Percentiles rank a stretch among this genome's conserved stretches.
Conservation (phyloP, 2,888 invertebrate species). For the Aspidapion aeneum region DNA sequence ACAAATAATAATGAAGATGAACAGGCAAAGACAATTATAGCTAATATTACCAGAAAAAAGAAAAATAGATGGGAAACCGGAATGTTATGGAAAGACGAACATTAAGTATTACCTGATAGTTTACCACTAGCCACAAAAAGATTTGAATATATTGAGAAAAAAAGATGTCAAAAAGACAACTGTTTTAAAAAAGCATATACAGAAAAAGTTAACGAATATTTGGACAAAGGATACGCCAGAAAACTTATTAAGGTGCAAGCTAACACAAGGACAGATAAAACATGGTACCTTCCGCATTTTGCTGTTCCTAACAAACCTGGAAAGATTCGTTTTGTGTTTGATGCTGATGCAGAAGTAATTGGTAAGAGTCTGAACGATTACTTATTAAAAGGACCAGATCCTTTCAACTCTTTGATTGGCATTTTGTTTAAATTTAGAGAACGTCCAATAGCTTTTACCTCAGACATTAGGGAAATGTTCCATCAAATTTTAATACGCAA, state of each 20-base stretch:
- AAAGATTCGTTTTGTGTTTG: background rate
- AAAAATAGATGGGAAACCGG: background rate
- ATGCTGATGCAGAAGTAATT: background rate
- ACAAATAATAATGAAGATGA: background rate
- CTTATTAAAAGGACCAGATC: background rate
- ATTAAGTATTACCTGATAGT: background rate
- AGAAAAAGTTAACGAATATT: background rate
- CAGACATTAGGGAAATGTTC: background rate
- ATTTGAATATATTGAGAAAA: background rate
- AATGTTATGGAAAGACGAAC: background rate
- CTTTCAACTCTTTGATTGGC: background rate
- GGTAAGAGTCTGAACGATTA: background rate
- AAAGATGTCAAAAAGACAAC: background rate
- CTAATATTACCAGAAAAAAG: background rate
- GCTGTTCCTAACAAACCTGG: background rate
- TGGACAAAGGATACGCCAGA: background rate
- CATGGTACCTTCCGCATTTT: background rate
- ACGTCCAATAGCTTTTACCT: background rate
- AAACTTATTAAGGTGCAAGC: background rate
- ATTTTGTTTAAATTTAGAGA: background rate
- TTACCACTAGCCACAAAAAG: background rate
- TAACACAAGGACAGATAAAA: background rate
- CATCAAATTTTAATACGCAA: background rate
- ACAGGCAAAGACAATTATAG: background rate
- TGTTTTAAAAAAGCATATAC: background rate